Evolutionary conservation across 2,797 vertebrate genomes (phyloP), one percentile per base, ranked within the genome.

Genomic region (Cossypha polioptera): DNA sequence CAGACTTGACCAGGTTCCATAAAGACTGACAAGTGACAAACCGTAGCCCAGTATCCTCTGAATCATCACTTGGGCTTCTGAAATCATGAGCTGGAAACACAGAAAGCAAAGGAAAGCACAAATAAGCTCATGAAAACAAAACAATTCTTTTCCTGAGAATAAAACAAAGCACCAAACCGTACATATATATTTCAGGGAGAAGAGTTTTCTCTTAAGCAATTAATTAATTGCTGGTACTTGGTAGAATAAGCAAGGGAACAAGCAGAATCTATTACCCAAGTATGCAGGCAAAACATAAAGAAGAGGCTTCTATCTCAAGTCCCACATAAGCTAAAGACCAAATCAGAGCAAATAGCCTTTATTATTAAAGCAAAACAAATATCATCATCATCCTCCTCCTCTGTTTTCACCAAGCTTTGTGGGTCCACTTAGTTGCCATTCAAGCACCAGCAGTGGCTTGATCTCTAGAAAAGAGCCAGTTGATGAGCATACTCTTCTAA

Each of bases 21-120:
- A 99, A 98, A 15, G 97, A 96, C 91, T 98, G 98, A 77, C 98
- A 99, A 29, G 98, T 98, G 91, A 92, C 85, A 92, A 99, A 99
- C 22, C 99, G 98, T 38, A 96, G 73, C 16, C 94, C 96, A 50
- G 97, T 91, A 73, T 98, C 98, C 50, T 98, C 98, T 6, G 95
- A 80, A 31, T 97, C 98, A 67, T 95, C 92, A 31, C 96, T 98
- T 50, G 94, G 96, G 77, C 93, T 93, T 63, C 79, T 79, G 93
- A 99, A 99, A 95, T 98, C 96, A 72, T 97, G 96, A 97, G 87
- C 99, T 99, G 94, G 59, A 93, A 95, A 96, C 35, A 88, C 25
- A 94, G 79, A 88, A 86, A 57, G 80, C 11, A 88, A 93, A 74
- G 12, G 3, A 43, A 86, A 82, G 26, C 18, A 82, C 9, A 75